phyloP scores from a whole-genome alignment of 2,888 invertebrate genomes.

The Mythimna vitellina region DNA sequence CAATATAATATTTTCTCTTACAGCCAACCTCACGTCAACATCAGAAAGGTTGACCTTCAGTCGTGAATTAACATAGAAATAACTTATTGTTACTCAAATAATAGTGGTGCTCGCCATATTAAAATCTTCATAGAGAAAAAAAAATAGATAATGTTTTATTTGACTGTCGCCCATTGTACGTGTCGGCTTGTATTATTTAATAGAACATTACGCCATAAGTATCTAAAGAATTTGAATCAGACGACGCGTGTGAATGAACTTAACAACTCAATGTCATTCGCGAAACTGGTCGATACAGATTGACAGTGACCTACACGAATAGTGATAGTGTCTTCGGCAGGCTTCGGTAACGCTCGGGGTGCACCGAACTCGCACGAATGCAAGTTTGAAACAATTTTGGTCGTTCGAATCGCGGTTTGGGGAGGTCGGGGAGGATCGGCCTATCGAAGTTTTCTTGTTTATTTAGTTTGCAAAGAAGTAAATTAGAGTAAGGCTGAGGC shows the following conservation, averaged over 20 bases:
- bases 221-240: constrained; percentile 40
- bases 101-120: constrained; percentile 16
- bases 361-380: constrained; percentile 19
- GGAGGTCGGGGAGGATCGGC: constrained; percentile 17
- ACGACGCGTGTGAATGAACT: constrained; percentile 57
- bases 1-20: constrained; percentile 19
- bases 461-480: constrained; percentile 24
- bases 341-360: constrained; percentile 39
- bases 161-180: constrained; percentile 25
- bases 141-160: constrained; percentile 13
- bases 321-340: constrained; percentile 40
- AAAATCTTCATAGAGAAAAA: constrained; percentile 21
- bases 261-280: constrained; percentile 52
- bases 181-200: constrained; percentile 24
- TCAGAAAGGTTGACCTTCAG: constrained; percentile 29
- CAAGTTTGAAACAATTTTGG: constrained; percentile 11
- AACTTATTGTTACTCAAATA: constrained; percentile 39
- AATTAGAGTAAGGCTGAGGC: constrained; percentile 2
- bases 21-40: not conserved
- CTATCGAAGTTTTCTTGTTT: constrained; percentile 18
- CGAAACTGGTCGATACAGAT: constrained; percentile 47
- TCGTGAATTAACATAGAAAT: constrained; percentile 39
- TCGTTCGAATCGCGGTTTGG: constrained; percentile 15
- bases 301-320: constrained; percentile 59
- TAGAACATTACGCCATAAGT: constrained; percentile 51